Evolutionary conservation across 2,797 vertebrate species (phyloP).

Genomic region (Columba guinea): DNA sequence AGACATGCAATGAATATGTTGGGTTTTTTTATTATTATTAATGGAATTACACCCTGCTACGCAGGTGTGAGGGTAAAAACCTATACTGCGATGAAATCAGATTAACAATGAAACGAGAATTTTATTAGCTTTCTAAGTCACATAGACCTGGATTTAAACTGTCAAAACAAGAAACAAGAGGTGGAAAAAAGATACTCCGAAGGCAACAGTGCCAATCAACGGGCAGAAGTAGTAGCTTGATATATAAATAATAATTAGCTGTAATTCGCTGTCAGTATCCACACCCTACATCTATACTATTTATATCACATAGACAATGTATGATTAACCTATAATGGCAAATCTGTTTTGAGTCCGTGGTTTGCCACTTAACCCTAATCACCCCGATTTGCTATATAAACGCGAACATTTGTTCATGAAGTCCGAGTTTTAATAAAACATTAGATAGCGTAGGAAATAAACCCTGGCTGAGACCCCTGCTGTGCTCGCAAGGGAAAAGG

Average conservation of each 20-base stretch:
- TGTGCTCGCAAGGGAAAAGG: neutral
- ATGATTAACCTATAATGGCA: conserved; percentile 21
- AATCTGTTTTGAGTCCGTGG: neutral
- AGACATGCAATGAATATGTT: conserved; percentile 97
- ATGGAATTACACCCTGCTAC: conserved; percentile 91
- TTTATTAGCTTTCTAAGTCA: conserved; percentile 75
- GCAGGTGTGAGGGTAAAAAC: conserved; percentile 92
- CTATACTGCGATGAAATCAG: conserved; percentile 78
- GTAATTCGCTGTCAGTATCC: conserved; percentile 8
- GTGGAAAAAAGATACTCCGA: conserved; percentile 18
- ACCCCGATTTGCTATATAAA: neutral
- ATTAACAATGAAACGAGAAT: conserved; percentile 83
- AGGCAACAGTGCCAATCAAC: conserved; percentile 63
- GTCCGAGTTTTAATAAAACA: neutral
- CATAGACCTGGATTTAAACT: conserved; percentile 77
- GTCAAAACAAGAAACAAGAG: conserved; percentile 79
- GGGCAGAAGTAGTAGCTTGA: conserved; percentile 20
- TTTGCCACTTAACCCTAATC: neutral
- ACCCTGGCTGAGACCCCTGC: neutral
- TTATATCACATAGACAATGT: neutral
- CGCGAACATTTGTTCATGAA: neutral
- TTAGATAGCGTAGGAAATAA: neutral
- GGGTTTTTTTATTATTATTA: conserved; percentile 93
- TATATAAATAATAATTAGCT: conserved; percentile 45
- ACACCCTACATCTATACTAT: neutral